These are phyloP conservation scores for Dipus sagitta DNA, from an alignment of 2,797 vertebrate genomes.

Conservation along the genomic window DNA sequence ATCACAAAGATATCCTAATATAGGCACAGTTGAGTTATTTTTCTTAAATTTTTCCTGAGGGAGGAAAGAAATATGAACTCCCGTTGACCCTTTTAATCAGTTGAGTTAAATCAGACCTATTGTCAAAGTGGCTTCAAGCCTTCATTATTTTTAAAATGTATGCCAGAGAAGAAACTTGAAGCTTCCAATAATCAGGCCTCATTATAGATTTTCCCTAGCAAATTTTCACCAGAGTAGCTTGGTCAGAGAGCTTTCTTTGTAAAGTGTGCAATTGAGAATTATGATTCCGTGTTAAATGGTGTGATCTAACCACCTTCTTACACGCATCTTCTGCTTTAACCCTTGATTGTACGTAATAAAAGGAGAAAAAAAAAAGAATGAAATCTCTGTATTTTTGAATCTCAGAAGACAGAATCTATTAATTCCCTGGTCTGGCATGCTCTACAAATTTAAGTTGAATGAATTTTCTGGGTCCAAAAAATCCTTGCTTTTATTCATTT, in stretches of 20 bases:
- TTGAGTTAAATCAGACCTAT: constrained; percentile 74
- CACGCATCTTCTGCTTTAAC: constrained; percentile 19
- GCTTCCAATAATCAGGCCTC: constrained; percentile 74
- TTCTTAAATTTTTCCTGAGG: constrained; percentile 57
- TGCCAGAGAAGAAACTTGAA: constrained; percentile 59
- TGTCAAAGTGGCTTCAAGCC: constrained; percentile 62
- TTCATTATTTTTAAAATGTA: constrained; percentile 78
- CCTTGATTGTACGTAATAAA: not conserved
- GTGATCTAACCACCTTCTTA: not conserved
- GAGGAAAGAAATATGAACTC: constrained; percentile 72
- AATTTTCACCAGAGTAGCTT: constrained; percentile 48
- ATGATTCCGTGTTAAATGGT: constrained; percentile 31
- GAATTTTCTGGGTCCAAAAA: not conserved
- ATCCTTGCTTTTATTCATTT: not conserved
- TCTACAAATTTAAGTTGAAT: constrained; percentile 11
- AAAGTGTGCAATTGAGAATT: constrained; percentile 22
- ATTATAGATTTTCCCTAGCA: constrained; percentile 70
- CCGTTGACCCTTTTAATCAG: constrained; percentile 79
- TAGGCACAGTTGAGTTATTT: constrained; percentile 26
- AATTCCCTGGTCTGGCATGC: not conserved
- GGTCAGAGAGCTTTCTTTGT: constrained; percentile 16
- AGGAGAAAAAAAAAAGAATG: not conserved
- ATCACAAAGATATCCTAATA: constrained; percentile 54
- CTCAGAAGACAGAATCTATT: not conserved
- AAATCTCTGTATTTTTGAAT: not conserved